Evolutionary conservation across 2,113 vertebrate genomes (phyloP), one percentile per base, ranked within the genome.

Genomic region (Sardina pilchardus): DNA sequence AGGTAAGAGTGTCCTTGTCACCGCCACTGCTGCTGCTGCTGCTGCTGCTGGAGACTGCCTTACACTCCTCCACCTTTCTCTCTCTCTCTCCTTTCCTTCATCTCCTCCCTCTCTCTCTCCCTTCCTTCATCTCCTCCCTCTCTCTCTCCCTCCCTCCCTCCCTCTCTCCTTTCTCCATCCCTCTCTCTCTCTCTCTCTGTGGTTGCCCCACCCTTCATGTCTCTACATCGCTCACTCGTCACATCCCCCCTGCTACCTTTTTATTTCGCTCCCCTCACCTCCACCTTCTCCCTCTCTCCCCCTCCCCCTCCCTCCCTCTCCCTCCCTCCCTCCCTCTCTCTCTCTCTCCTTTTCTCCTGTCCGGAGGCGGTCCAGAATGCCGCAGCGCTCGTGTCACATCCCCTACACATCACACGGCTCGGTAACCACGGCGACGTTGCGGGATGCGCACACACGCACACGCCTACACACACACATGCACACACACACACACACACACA

Each of bases 1-100:
- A 95, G 94, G 94, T 94, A 94, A 91, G 91, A 0, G 88, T 48
- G 94, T 93, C 94, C 94, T 95, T 95, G 94, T 93, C 92, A 89
- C 81, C 56, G 81, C 83, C 84, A 82, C 83, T 42, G 84, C 83
- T 78, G 50, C 48, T 42, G 85, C 71, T 78, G 48, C 48, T 12
- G 2, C 50, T 47, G 12, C 45, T 47, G 45, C 45, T 47, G 45
- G 45, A 47, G 45, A 47, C 50, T 53, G 14, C 50, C 14, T 12
- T 17, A 12, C 14, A 4, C 50, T 19, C 50, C 17, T 19, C 1
- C 19, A 12, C 50, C 4, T 12, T 17, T 1, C 48, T 17, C 14
- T 50, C 14, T 12, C 47, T 50, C 48, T 50, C 48, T 16, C 48
- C 16, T 1, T 4, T 17, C 16, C 16, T 17, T 3, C 16, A n/a